Evolutionary conservation across 2,888 invertebrate genomes (phyloP).

Genomic region (Aphidius colemani): DNA sequence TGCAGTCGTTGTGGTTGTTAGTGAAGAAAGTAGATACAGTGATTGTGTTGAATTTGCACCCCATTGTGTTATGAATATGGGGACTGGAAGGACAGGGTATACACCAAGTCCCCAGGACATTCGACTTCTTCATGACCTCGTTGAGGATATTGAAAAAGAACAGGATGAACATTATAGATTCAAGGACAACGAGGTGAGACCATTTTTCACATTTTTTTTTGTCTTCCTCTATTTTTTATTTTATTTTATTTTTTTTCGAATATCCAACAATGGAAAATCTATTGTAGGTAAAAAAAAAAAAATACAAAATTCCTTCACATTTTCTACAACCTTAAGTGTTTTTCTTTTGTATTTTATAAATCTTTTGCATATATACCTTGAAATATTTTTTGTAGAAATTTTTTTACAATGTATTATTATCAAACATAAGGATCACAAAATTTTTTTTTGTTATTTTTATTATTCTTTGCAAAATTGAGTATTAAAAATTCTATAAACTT

Average conservation of each 20-base stretch:
- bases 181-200: constrained; percentile 53
- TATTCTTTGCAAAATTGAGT: too few relatives aligned
- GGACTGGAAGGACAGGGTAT: constrained; percentile 52
- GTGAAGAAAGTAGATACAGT: constrained; percentile 30
- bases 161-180: constrained; percentile 49
- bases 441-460: too few relatives aligned
- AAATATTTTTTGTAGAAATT: too few relatives aligned
- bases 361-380: too few relatives aligned
- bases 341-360: too few relatives aligned
- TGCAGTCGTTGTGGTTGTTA: constrained; percentile 25
- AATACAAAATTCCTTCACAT: background rate
- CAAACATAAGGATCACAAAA: too few relatives aligned
- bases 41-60: constrained; percentile 55
- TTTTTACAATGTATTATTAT: too few relatives aligned
- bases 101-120: constrained; percentile 59
- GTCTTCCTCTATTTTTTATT: background rate
- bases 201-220: background rate
- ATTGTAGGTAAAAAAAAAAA: background rate
- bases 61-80: constrained; percentile 54
- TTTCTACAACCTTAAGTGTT: constrained; percentile 4
- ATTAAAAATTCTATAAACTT: too few relatives aligned
- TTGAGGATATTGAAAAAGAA: constrained; percentile 56
- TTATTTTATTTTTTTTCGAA: background rate
- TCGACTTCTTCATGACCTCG: constrained; percentile 55
- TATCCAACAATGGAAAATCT: background rate